Conservation (phyloP, 1,140 invertebrate species). For the Magallana gigas region DNA sequence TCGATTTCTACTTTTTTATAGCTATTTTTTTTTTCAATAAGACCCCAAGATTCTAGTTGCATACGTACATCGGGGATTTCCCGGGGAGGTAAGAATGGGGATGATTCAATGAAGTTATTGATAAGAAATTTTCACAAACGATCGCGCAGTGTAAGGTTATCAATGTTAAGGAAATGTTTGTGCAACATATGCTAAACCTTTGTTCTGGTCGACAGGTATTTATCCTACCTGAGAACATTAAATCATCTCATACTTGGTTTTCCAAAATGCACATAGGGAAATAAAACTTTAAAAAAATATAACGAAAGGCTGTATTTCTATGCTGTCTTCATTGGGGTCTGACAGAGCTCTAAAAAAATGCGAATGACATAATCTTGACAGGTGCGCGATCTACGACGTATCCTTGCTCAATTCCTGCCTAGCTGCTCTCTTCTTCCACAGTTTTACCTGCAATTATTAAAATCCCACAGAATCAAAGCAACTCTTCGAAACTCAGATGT, state of each 20-base stretch:
- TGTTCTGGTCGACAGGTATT: background rate
- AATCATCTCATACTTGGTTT: background rate
- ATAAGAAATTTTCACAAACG: too few relatives aligned
- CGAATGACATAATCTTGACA: background rate
- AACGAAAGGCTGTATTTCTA: too few relatives aligned
- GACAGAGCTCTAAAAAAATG: background rate
- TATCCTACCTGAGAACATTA: background rate
- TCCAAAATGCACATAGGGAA: too few relatives aligned
- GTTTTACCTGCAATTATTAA: background rate
- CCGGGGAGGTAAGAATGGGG: too few relatives aligned
- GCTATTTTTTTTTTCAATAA: too few relatives aligned
- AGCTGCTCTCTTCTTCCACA: background rate
- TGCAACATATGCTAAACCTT: background rate
- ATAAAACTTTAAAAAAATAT: too few relatives aligned
- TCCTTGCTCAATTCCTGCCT: background rate
- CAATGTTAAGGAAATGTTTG: constrained; percentile 7
- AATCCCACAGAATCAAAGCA: background rate
- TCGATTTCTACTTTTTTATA: too few relatives aligned
- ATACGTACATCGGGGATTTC: too few relatives aligned
- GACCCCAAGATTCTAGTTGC: too few relatives aligned
- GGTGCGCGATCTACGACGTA: background rate
- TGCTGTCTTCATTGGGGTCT: too few relatives aligned
- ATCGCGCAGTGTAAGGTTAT: background rate
- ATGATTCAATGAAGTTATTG: too few relatives aligned
- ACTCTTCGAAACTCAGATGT: background rate